Base-by-base conservation (phyloP, 2,113 vertebrate genomes). In the Sinocyclocheilus maitianheensis region DNA sequence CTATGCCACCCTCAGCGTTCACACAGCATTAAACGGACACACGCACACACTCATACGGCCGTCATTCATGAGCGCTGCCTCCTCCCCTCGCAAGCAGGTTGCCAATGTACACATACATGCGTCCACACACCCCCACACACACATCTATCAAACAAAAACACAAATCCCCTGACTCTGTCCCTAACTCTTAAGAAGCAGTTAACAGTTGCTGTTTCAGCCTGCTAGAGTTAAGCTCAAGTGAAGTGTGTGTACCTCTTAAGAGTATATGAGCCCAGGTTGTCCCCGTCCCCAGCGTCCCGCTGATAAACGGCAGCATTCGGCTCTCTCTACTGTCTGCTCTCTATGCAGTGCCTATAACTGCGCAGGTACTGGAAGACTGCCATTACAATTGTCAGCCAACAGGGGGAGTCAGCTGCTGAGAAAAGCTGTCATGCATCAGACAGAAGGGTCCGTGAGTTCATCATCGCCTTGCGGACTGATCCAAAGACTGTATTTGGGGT, bases 131-230 rank as follows among this genome's bases (percentile, higher is more conserved):
- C 7, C 43, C 2, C 43, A 43, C 43, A 43, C 77, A 89, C 79
- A 83, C 65, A 63, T 78, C 22, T n/a, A 24, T 77, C 71, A 75
- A 46, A 77, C 79, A 84, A 67, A 82, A 86, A 83, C 87, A 88
- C 83, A 86, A 80, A 74, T 85, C 88, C 76, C 77, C 90, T 48
- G 30, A 34, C 37, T 75, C 55, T 62, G 40, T 81, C 77, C 58
- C 75, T 30, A 51, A 88, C 89, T 89, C 87, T 75, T 75, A 71
- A 82, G 89, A 88, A 91, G 90, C 92, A 91, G 83, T 90, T 84
- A 91, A 87, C 90, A 89, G 78, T 90, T 89, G 84, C 79, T 90
- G 76, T 75, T 88, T 89, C 78, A 65, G 60, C 84, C 62, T 75
- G 77, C 82, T 77, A 58, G 83, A 55, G 22, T 40, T 75, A n/a